Evolutionary conservation across 2,797 vertebrate species (phyloP).

Genomic region (Natrix natrix): DNA sequence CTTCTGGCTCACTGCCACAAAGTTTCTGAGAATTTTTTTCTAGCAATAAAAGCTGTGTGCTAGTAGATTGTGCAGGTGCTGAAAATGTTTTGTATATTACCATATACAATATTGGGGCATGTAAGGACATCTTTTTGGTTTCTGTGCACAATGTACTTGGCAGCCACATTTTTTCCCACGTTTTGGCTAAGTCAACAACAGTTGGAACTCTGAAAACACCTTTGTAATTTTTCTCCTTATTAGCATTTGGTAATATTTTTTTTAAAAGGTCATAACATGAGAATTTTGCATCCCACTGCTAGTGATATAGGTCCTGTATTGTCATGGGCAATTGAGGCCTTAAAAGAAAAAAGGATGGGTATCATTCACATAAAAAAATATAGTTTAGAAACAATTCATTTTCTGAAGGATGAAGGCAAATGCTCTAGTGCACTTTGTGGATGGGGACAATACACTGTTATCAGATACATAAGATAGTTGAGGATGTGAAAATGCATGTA

Average conservation of each 20-base stretch:
- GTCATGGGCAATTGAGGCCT: background rate
- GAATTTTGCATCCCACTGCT: background rate
- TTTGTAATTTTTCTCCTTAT: constrained; percentile 30
- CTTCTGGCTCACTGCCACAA: constrained; percentile 48
- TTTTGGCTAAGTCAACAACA: constrained; percentile 50
- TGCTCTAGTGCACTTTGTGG: background rate
- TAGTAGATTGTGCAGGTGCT: constrained; percentile 38
- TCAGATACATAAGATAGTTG: background rate
- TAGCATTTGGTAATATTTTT: constrained; percentile 8
- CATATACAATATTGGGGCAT: constrained; percentile 48
- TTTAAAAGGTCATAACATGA: background rate
- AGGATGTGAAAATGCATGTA: background rate
- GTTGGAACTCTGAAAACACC: constrained; percentile 29
- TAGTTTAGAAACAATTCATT: background rate
- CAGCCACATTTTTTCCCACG: constrained; percentile 35
- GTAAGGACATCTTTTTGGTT: constrained; percentile 48
- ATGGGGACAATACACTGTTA: background rate
- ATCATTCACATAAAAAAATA: background rate
- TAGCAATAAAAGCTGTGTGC: constrained; percentile 34
- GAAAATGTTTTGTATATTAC: constrained; percentile 45
- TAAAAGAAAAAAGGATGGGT: background rate
- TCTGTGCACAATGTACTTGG: constrained; percentile 35
- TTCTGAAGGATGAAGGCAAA: background rate
- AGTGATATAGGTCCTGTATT: background rate
- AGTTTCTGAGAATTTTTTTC: constrained; percentile 52